A percentile compares a stretch with the other conserved stretches of the same genome.
Evolutionary conservation across 2,113 vertebrate species (phyloP).

Genomic region (Marmota flaviventris): DNA sequence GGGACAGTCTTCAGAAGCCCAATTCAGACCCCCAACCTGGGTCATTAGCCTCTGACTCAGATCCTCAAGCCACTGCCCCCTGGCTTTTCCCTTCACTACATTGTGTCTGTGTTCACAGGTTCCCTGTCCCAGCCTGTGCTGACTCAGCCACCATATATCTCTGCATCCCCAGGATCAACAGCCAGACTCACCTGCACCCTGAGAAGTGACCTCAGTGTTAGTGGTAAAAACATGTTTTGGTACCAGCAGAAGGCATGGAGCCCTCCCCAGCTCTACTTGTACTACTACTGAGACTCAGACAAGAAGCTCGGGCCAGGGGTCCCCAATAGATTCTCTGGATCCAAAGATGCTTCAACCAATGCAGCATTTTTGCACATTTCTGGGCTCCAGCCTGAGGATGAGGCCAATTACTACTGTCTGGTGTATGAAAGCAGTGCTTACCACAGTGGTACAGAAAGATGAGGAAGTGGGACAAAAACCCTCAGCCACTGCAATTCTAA

Average conservation of each 20-base stretch:
- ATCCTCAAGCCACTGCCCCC: neutral
- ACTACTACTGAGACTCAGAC: neutral
- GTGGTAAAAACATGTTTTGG: neutral
- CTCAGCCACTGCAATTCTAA: no score
- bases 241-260: neutral
- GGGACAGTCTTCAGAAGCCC: fast-evolving
- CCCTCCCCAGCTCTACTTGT: neutral
- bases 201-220: neutral
- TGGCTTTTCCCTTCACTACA: neutral
- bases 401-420: neutral
- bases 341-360: neutral
- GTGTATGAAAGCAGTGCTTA: neutral
- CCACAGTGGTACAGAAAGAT: neutral
- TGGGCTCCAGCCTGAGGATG: no score
- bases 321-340: neutral
- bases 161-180: neutral
- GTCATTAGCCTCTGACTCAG: neutral
- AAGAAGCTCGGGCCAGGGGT: neutral
- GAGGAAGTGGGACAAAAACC: neutral
- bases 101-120: neutral
- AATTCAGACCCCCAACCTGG: no score
- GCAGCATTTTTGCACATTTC: neutral
- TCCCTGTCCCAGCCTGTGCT: no score
- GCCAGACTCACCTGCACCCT: neutral
- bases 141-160: neutral